These are phyloP conservation scores for Cairina moschata DNA, from an alignment of 2,113 vertebrate genomes.

Conservation along the genomic window DNA sequence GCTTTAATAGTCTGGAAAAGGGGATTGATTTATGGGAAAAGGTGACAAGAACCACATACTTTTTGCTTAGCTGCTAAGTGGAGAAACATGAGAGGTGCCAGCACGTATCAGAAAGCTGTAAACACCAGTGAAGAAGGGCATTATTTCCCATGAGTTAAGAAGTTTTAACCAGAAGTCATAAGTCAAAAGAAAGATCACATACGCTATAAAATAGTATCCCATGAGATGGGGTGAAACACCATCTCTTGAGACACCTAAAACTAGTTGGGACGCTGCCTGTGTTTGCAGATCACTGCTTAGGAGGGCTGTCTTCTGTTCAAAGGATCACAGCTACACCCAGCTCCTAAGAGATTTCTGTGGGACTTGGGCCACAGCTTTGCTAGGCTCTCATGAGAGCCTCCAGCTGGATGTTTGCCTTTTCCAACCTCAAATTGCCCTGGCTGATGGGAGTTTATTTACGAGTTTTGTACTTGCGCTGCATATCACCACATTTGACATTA, in stretches of 20 bases:
- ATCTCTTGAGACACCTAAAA: constrained; percentile 29
- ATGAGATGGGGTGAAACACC: neutral
- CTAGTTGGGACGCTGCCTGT: neutral
- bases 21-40: constrained; percentile 38
- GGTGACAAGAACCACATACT: constrained; percentile 7
- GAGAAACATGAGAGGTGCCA: constrained; percentile 25
- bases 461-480: neutral
- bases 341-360: neutral
- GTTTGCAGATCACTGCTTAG: neutral
- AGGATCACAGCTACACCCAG: neutral
- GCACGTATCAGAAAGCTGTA: constrained; percentile 6
- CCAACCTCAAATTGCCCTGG: neutral
- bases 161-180: neutral
- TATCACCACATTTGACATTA: no score
- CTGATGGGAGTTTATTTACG: neutral
- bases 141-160: constrained; percentile 22
- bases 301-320: neutral
- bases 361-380: neutral
- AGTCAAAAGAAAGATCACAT: constrained; percentile 11
- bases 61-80: constrained; percentile 29
- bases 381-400: neutral
- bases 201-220: neutral
- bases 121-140: constrained; percentile 27
- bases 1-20: neutral
- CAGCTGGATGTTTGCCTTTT: neutral